Percentiles rank a stretch among this genome's conserved stretches.
phyloP scores from a whole-genome alignment of 2,113 vertebrate species.

The Boulengeromyrus knoepffleri region DNA sequence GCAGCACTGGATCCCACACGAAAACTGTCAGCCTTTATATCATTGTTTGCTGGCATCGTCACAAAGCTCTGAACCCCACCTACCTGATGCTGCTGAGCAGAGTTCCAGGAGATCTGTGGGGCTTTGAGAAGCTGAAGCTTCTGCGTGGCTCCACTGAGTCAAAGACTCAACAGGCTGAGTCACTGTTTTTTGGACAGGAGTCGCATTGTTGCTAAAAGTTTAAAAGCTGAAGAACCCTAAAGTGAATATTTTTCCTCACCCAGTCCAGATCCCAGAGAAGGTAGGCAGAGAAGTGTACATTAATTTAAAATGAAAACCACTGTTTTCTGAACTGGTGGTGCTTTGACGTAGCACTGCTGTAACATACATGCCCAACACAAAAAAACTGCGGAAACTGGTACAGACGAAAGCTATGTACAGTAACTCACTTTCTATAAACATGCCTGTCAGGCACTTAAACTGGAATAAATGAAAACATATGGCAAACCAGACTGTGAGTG shows the following conservation, averaged over 20 bases:
- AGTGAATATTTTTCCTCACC: neutral
- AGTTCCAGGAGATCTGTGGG: neutral
- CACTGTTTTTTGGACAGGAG: neutral
- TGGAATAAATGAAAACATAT: neutral
- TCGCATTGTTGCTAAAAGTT: neutral
- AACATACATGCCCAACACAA: neutral
- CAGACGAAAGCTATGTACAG: neutral
- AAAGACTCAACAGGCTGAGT: neutral
- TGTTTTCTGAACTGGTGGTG: neutral
- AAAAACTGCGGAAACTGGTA: neutral
- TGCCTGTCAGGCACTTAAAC: neutral
- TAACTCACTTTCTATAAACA: neutral
- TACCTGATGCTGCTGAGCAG: neutral
- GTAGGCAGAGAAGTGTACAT: neutral
- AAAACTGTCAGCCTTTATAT: neutral
- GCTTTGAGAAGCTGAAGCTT: neutral
- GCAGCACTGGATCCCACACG: neutral
- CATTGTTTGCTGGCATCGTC: neutral
- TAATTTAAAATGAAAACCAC: neutral
- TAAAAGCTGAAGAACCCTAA: neutral
- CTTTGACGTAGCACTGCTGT: neutral
- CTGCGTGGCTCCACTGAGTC: neutral
- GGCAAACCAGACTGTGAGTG: neutral
- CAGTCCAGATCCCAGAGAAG: neutral
- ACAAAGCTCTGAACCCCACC: neutral